Base-by-base conservation (phyloP, 2,113 vertebrate species). In the Periophthalmodon schlosseri region DNA sequence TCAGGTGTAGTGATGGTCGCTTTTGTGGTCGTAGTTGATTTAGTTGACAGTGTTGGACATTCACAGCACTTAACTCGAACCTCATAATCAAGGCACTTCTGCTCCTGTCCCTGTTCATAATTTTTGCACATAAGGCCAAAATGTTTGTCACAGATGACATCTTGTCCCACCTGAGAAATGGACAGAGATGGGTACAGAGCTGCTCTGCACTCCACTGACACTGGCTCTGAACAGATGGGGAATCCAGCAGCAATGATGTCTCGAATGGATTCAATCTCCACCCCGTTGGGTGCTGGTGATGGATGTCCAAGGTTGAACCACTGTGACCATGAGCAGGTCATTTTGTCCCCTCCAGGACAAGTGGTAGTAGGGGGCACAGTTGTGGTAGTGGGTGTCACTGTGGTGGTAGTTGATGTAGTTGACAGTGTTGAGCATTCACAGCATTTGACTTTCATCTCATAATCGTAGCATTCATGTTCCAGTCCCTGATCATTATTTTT, bases 1-100 rank as follows among this genome's bases (percentile, higher is more conserved):
- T 39, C 9, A 28, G 23, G 10, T 5, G 23, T 34, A 3, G 33
- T 92, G 90, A 16, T 39, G 36, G 36, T 23, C n/a, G 36, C 15
- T 1, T 34, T 39, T 21, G 57, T 12, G 57, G 57, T 60, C 10
- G 57, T 28, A 24, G 69, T 36, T 21, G 60, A 44, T 23, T 7
- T 52, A 24, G 67, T 50, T 3, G 67, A 8, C 15, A 12, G 2
- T 54, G 68, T 54, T 3, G 24, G 7, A 8, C 15, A 20, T 34
- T 34, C 23, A 60, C 57, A 60, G 23, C 57, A 60, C 13, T 60
- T 60, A 11, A 60, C 57, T 60, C 57, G 2, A 28, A 60, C 14
- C 57, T 60, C 57, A 60, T 60, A 60, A 28, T 60, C 57, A 6
- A 14, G 15, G 21, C 57, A 60, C 21, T 15, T 28, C 0, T 28